Conservation (phyloP, 2,888 invertebrate species). For the Lomographa bimaculata region DNA sequence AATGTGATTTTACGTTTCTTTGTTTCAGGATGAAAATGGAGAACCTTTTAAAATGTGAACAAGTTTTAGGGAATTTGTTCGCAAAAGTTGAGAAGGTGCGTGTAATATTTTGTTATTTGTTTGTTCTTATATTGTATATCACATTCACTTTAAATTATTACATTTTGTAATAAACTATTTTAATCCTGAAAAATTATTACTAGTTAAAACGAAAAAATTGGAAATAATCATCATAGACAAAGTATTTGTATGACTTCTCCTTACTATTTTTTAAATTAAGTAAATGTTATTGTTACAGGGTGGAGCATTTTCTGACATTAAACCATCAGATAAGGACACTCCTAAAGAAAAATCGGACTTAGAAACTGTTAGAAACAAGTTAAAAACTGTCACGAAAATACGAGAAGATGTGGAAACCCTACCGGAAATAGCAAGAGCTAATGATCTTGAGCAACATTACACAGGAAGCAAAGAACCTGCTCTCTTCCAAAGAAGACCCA, state of each 20-base stretch:
- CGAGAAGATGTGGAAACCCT: slow-evolving; percentile 53
- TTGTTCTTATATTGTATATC: no score
- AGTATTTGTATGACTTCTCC: no score
- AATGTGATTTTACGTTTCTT: no score
- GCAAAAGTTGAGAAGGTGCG: slow-evolving; percentile 85
- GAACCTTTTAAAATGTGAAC: slow-evolving; percentile 87
- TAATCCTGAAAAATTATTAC: not conserved
- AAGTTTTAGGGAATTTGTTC: slow-evolving; percentile 86
- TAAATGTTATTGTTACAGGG: slow-evolving; percentile 44
- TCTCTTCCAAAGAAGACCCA: slow-evolving; percentile 70
- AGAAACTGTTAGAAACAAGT: slow-evolving; percentile 59
- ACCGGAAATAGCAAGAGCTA: slow-evolving; percentile 66
- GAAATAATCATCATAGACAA: no score
- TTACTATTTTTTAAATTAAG: not conserved
- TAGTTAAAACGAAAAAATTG: not conserved
- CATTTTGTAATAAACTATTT: no score
- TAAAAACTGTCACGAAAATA: slow-evolving; percentile 54
- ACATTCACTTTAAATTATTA: no score
- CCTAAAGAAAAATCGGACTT: slow-evolving; percentile 48
- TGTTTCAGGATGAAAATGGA: slow-evolving; percentile 86
- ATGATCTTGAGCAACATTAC: slow-evolving; percentile 56
- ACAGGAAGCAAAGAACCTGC: slow-evolving; percentile 71
- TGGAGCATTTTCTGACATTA: slow-evolving; percentile 45
- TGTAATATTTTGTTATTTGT: not conserved
- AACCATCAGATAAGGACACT: slow-evolving; percentile 32